phyloP scores from a whole-genome alignment of 1,140 invertebrate species.

The Chrysoperla carnea region DNA sequence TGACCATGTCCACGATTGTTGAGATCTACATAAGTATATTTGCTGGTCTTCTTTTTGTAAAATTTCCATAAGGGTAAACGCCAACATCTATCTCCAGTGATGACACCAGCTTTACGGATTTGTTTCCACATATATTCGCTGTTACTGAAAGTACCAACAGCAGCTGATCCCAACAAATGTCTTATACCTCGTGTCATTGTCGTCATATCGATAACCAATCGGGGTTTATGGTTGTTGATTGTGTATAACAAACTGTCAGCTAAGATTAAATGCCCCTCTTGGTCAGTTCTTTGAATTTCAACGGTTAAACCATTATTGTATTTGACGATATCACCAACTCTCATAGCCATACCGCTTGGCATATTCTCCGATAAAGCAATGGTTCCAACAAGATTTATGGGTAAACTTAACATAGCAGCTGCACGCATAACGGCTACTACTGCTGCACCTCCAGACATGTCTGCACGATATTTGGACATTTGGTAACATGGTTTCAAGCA shows the following conservation, averaged over 20 bases:
- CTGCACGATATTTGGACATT: conserved; percentile 60
- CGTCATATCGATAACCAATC: conserved; percentile 44
- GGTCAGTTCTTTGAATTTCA: conserved; percentile 64
- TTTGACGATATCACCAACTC: conserved; percentile 55
- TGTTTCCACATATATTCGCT: conserved; percentile 25
- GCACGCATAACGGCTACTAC: conserved; percentile 44
- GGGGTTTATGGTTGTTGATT: conserved; percentile 44
- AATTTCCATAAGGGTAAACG: conserved; percentile 41
- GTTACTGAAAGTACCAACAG: conserved; percentile 36
- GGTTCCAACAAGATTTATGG: conserved; percentile 48
- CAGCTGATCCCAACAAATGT: conserved; percentile 33
- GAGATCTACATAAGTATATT: conserved; percentile 29
- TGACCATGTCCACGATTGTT: conserved; percentile 36
- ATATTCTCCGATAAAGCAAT: conserved; percentile 60
- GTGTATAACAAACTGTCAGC: conserved; percentile 57
- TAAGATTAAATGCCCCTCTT: conserved; percentile 56
- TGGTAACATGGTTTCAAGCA: conserved; percentile 45
- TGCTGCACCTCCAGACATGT: conserved; percentile 71
- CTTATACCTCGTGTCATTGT: conserved; percentile 35
- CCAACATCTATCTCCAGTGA: conserved; percentile 44
- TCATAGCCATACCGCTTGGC: conserved; percentile 49
- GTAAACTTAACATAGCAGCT: conserved; percentile 42
- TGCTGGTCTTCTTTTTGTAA: conserved; percentile 31
- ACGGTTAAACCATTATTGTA: conserved; percentile 63
- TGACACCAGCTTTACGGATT: conserved; percentile 23